Conservation (phyloP, 1,140 invertebrate species). For the Nasonia giraulti region DNA sequence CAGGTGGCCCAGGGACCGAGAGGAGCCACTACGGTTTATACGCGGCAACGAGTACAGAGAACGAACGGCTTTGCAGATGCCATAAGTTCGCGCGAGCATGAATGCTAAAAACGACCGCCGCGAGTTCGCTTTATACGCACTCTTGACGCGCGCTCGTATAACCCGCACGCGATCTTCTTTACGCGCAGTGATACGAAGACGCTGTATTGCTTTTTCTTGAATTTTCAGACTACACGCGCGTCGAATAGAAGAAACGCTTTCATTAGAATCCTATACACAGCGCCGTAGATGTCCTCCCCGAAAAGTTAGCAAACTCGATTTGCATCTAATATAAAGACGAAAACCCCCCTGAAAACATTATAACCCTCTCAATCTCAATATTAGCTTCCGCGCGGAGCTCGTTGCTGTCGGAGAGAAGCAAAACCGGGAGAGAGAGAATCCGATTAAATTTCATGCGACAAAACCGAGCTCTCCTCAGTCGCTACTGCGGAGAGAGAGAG, state of each 20-base stretch:
- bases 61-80: neutral
- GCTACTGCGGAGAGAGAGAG: neutral
- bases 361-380: slow-evolving; percentile 41
- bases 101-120: neutral
- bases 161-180: neutral
- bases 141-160: slow-evolving; percentile 10
- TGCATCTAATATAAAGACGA: slow-evolving; percentile 30
- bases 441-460: slow-evolving; percentile 44
- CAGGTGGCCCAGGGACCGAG: slow-evolving; percentile 54
- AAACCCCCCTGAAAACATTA: slow-evolving; percentile 17
- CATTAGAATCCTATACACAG: neutral
- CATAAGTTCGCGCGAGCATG: neutral
- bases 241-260: too few species aligned
- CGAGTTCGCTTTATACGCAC: neutral
- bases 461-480: neutral
- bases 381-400: neutral
- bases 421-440: neutral
- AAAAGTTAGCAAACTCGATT: slow-evolving; percentile 30
- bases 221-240: too few species aligned
- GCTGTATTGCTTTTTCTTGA: neutral
- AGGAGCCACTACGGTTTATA: neutral
- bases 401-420: neutral
- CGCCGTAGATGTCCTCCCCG: neutral
- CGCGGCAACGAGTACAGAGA: neutral
- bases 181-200: neutral